Evolutionary conservation across 2,797 vertebrate species (phyloP), one percentile per base, ranked within the genome.

Genomic region (Staurois parvus): DNA sequence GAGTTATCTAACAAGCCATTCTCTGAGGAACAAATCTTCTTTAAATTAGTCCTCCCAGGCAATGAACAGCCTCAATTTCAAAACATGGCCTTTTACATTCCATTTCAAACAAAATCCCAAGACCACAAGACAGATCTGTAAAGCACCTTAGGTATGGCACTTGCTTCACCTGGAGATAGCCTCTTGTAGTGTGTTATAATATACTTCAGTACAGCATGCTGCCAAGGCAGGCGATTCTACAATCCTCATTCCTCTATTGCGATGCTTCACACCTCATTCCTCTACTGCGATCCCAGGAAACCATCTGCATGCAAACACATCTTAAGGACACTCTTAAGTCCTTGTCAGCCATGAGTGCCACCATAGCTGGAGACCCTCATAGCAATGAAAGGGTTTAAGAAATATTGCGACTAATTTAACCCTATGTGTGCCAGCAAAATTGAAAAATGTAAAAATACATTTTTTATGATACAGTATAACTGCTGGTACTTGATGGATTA

Each of bases 251-350:
- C 64, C 73, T 76, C 81, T 83, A 83, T 59, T 76, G 56, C 81
- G 37, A 67, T 75, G 72, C 81, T 68, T 67, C 72, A 83, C 81
- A 83, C 72, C 80, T 74, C 80, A 83, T 83, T 83, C 72, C 76
- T 84, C 56, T 77, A 78, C 45, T 32, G 45, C 83, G 48, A 84
- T 84, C 68, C 75, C 40, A 29, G 82, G 74, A 84, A 84, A 66
- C 32, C n/a, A 85, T 69, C 78, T 69, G 83, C 83, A 85, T 85
- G 84, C 84, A 85, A 69, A 76, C 19, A 73, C 62, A 85, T 76
- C 32, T 81, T 81, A 40, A 66, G 32, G 56, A 76, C 32, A 56
- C 42, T 42, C 48, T 77, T 83, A 59, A 86, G 48, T 72, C 56
- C 40, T 78, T 78, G 52, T 30, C 72, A 81, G 79, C 76, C 70